Conservation (phyloP, 2,113 vertebrate genomes). For the Chionis minor region DNA sequence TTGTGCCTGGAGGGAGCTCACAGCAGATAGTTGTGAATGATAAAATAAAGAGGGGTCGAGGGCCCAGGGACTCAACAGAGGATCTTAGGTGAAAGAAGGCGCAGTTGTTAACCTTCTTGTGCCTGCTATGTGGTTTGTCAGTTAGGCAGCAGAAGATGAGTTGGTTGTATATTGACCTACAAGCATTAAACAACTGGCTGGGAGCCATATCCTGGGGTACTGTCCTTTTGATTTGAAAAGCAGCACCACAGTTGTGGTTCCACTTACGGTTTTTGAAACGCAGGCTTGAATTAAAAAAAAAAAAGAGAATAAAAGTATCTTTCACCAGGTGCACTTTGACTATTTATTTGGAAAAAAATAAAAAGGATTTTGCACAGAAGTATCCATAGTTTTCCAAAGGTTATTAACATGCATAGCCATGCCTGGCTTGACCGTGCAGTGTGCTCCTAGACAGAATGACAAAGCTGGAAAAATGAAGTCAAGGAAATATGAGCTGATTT, state of each 20-base stretch:
- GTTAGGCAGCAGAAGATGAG: conserved; percentile 67
- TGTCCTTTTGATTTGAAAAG: conserved; percentile 77
- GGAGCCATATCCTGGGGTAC: conserved; percentile 70
- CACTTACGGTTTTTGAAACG: conserved; percentile 60
- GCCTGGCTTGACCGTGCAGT: conserved; percentile 28
- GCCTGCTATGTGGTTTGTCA: conserved; percentile 73
- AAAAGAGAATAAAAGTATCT: conserved; percentile 20
- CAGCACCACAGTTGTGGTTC: conserved; percentile 69
- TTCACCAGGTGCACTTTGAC: conserved; percentile 69
- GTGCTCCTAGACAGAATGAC: conserved; percentile 62
- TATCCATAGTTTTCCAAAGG: conserved; percentile 47
- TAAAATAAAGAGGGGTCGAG: conserved; percentile 45
- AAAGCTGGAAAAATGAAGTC: conserved; percentile 65
- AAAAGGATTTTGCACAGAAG: conserved; percentile 41
- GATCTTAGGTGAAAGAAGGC: conserved; percentile 64
- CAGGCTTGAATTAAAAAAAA: conserved; percentile 17
- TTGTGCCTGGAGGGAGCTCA: conserved; percentile 42
- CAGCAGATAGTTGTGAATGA: conserved; percentile 62
- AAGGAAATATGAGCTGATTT: conserved; percentile 60
- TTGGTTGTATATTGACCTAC: conserved; percentile 61
- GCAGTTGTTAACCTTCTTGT: conserved; percentile 60
- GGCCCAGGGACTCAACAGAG: conserved; percentile 44
- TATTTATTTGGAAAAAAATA: conserved; percentile 28
- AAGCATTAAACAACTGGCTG: conserved; percentile 72
- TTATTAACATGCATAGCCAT: conserved; percentile 58